Evolutionary conservation across 2,113 vertebrate genomes (phyloP), one percentile per base, ranked within the genome.

Genomic region (Atlantisia rogersi): DNA sequence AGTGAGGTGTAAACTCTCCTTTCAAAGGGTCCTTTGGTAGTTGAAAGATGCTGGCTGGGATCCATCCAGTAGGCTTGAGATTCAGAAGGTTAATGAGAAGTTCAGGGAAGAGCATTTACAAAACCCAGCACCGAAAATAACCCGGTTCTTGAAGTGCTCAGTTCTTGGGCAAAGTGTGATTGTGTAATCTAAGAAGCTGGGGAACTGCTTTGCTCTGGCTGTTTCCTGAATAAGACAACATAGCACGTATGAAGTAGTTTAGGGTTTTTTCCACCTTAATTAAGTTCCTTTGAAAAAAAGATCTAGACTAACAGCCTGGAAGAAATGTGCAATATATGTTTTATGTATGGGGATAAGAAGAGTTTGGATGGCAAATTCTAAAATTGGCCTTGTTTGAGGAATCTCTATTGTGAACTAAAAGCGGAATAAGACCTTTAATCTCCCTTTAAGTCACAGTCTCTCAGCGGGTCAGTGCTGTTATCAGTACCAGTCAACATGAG

Each of bases 31-130:
- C 59, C 48, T 86, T 89, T 78, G 92, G 88, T 63, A 74, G 71
- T 48, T 92, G 62, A 76, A 97, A 88, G 95, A 26, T 74, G 80
- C 92, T 97, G 97, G 96, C 97, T 95, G 75, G 74, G 60, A 44
- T 93, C 85, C 97, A 77, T 90, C 58, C 93, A 82, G 82, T 68
- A 50, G 94, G 68, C 88, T 92, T 93, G 82, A 58, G 56, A 85
- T 82, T 97, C 86, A 82, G 67, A 78, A 95, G 94, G 86, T 77
- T 95, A 96, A 96, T 97, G 96, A 96, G 91, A 94, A 96, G 92
- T 77, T 97, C 96, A 95, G 95, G 94, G 88, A 91, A 93, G 94
- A 96, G 52, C 82, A 68, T 48, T 93, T 88, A 91, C 74, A 82
- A 55, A 95, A 96, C 71, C 65, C 88, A 87, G 70, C 46, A 69